Evolutionary conservation across 2,888 invertebrate species (phyloP), one percentile per base, ranked within the genome.

Genomic region (Heliconius charithonia): DNA sequence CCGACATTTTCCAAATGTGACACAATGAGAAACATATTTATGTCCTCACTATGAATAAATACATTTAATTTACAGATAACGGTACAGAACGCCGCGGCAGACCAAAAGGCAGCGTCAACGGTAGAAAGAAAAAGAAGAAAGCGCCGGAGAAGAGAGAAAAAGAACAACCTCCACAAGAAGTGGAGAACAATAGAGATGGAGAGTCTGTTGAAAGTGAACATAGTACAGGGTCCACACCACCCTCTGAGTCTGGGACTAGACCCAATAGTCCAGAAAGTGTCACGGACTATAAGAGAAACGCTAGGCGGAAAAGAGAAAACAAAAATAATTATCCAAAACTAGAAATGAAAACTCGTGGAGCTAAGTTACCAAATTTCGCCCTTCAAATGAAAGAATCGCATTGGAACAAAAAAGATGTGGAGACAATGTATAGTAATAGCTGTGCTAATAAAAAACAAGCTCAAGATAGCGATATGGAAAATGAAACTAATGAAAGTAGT

Each of bases 281-380:
- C 4, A 72, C 80, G 6, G 89, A 91, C 22, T 88, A 85, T 82
- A 88, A 90, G 78, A 85, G 87, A 59, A 84, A 82, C 13, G 87
- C 85, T 29, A 85, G 91, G n/a, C 85, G 89, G 71, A 90, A 89
- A 81, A 87, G 91, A 0, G 89, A 91, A 78, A 80, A 87, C 13
- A 90, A 89, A 67, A 87, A 83, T 75, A 84, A 85, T 80, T 89
- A 91, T 78, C 93, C 95, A 1, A 95, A 94, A 82, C 69, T 94
- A 76, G 95, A 95, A 81, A 94, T 93, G 90, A 95, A 95, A 84
- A 96, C 96, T 0, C 90, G 96, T 62, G 96, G 96, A n/a, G 96
- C 96, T 4, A 96, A 96, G 83, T 90, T 96, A 41, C 96, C 96
- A 0, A 96, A 96, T 86, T 96, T 96, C 86, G 96, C 96, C 12